phyloP scores from a whole-genome alignment of 2,113 vertebrate species.

The Octodon degus region DNA sequence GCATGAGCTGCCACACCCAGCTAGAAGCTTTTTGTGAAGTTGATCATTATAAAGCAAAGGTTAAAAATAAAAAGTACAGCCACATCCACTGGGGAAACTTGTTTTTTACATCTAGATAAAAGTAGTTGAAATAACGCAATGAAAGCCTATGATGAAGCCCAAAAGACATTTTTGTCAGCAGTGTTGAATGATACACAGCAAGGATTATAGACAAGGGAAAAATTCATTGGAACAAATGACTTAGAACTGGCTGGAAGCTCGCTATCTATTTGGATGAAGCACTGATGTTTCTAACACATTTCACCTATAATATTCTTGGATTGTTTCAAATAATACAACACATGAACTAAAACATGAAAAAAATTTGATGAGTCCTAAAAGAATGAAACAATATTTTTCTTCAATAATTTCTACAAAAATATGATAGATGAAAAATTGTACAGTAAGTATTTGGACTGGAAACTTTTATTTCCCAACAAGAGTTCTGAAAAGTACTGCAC shows the following conservation, averaged over 20 bases:
- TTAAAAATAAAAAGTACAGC: not conserved
- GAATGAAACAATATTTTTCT: not conserved
- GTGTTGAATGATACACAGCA: not conserved
- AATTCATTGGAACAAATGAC: constrained; percentile 30
- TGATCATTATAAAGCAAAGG: not conserved
- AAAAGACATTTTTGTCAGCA: constrained; percentile 50
- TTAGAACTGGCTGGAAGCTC: not conserved
- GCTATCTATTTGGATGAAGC: constrained; percentile 7
- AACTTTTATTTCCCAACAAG: not conserved
- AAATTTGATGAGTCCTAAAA: not conserved
- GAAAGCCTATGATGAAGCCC: constrained; percentile 30
- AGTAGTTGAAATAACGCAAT: constrained; percentile 5
- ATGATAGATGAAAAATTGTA: not conserved
- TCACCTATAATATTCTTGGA: constrained; percentile 22
- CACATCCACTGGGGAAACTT: not conserved
- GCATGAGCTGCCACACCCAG: not conserved
- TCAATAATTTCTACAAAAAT: constrained; percentile 42
- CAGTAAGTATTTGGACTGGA: not conserved
- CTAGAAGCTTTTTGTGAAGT: not conserved
- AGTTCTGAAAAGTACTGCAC: not conserved
- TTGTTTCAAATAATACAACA: constrained; percentile 61
- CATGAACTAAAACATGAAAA: constrained; percentile 38
- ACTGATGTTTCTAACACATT: constrained; percentile 42
- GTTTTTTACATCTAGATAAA: constrained; percentile 37
- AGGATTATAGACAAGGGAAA: constrained; percentile 38